Percentiles rank a stretch among this genome's conserved stretches.
These are phyloP conservation scores for Macroglossus sobrinus DNA, from an alignment of 2,113 vertebrate genomes.

Conservation along the genomic window DNA sequence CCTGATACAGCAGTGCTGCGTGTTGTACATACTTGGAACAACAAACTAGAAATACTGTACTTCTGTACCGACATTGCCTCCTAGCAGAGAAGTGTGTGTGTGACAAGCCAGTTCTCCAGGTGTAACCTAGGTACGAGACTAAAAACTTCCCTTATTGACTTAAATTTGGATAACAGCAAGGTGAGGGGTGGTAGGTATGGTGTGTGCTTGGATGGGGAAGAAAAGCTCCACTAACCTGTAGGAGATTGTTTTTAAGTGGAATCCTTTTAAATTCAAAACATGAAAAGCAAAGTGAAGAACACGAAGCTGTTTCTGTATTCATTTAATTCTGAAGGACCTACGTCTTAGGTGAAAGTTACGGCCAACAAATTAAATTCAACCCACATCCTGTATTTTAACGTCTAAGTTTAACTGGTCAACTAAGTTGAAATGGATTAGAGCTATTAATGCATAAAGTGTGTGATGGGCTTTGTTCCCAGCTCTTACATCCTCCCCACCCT, in stretches of 20 bases:
- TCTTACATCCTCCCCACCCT: constrained; percentile 71
- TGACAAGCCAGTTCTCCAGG: constrained; percentile 86
- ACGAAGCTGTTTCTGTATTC: constrained; percentile 87
- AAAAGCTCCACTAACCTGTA: constrained; percentile 67
- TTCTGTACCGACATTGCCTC: constrained; percentile 88
- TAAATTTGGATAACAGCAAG: constrained; percentile 81
- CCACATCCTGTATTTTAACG: constrained; percentile 84
- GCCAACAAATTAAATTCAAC: constrained; percentile 81
- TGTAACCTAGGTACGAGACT: constrained; percentile 88
- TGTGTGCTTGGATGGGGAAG: constrained; percentile 70
- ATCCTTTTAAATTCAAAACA: constrained; percentile 91
- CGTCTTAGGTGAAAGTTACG: constrained; percentile 82
- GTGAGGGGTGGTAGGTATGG: constrained; percentile 52
- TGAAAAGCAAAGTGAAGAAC: constrained; percentile 85
- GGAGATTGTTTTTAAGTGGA: constrained; percentile 80
- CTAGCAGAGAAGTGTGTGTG: constrained; percentile 89
- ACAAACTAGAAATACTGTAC: constrained; percentile 89
- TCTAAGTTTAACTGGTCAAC: constrained; percentile 81
- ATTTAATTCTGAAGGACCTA: constrained; percentile 92
- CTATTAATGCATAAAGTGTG: constrained; percentile 91
- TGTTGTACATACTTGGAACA: constrained; percentile 91
- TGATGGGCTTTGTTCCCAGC: constrained; percentile 85
- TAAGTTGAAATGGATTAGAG: constrained; percentile 82
- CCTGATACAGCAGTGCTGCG: constrained; percentile 88
- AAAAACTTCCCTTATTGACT: constrained; percentile 90